Evolutionary conservation across 2,113 vertebrate genomes (phyloP).

Genomic region (Mustelus asterias): DNA sequence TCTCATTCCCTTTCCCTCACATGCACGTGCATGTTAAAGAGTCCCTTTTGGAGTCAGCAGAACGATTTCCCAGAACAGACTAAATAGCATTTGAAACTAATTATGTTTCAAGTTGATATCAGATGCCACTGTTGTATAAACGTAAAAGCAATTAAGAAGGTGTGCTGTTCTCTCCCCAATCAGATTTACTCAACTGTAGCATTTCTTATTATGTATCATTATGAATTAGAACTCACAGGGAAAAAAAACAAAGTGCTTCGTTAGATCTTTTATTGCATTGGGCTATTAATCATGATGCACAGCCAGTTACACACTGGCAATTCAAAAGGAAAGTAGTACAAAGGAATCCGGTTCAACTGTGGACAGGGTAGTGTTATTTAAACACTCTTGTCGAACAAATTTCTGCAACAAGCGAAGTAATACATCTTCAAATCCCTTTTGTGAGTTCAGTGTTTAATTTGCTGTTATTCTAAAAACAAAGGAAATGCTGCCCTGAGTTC

Average conservation of each 20-base stretch:
- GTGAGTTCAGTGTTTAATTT: slow-evolving; percentile 9
- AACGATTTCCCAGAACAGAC: not conserved
- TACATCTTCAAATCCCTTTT: slow-evolving; percentile 19
- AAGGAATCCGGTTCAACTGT: not conserved
- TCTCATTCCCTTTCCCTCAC: not conserved
- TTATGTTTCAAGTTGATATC: slow-evolving; percentile 17
- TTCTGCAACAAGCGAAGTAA: not conserved
- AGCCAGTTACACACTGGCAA: not conserved
- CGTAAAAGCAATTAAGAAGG: slow-evolving; percentile 29
- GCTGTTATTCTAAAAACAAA: slow-evolving; percentile 15
- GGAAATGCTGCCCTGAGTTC: not conserved
- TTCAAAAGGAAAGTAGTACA: not conserved
- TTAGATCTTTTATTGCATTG: not conserved
- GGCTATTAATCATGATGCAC: slow-evolving; percentile 11
- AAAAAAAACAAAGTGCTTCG: not conserved
- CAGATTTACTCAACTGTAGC: slow-evolving; percentile 10
- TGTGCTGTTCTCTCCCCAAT: slow-evolving; percentile 15
- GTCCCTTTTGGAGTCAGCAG: slow-evolving; percentile 14
- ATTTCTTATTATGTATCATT: not conserved
- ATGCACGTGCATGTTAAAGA: not conserved
- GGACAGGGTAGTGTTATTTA: not conserved
- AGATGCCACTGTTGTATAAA: slow-evolving; percentile 9
- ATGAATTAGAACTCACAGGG: not conserved
- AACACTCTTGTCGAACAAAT: slow-evolving; percentile 14
- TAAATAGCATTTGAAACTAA: slow-evolving; percentile 33